Evolutionary conservation across 2,888 invertebrate species (phyloP).

Genomic region (Eupithecia subumbrata): DNA sequence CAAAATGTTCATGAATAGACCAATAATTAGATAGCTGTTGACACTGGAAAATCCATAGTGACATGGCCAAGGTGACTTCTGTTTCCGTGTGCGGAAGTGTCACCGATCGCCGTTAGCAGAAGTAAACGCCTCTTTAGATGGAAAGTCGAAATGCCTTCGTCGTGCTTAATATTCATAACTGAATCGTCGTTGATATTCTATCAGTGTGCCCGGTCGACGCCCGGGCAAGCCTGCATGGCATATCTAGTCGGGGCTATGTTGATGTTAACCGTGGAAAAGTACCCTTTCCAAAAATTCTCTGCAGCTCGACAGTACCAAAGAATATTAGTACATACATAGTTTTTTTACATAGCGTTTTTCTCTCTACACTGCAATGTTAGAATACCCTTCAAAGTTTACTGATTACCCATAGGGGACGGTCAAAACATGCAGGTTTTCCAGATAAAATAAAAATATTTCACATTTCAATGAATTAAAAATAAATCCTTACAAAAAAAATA

Average conservation of each 20-base stretch:
- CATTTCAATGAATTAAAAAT: neutral
- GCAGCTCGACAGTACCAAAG: neutral
- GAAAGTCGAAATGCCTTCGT: conserved; percentile 65
- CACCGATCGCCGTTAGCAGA: conserved; percentile 58
- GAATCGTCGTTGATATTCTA: conserved; percentile 65
- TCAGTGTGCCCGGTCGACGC: conserved; percentile 67
- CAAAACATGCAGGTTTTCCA: neutral
- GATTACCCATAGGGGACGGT: neutral
- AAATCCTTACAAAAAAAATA: neutral
- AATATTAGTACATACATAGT: neutral
- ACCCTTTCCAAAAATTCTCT: neutral
- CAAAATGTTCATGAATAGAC: neutral
- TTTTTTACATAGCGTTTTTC: neutral
- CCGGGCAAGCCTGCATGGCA: conserved; percentile 55
- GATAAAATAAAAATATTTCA: neutral
- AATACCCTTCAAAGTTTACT: neutral
- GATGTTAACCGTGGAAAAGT: conserved; percentile 8
- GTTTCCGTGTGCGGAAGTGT: conserved; percentile 57
- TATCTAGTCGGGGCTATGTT: conserved; percentile 46
- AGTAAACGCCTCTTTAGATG: conserved; percentile 64
- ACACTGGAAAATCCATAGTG: conserved; percentile 35
- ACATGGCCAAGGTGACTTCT: conserved; percentile 52
- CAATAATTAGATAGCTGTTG: conserved; percentile 13
- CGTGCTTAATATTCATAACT: conserved; percentile 75
- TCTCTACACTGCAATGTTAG: neutral